phyloP scores from a whole-genome alignment of 2,888 invertebrate genomes.

The Cryptocephalus primarius region DNA sequence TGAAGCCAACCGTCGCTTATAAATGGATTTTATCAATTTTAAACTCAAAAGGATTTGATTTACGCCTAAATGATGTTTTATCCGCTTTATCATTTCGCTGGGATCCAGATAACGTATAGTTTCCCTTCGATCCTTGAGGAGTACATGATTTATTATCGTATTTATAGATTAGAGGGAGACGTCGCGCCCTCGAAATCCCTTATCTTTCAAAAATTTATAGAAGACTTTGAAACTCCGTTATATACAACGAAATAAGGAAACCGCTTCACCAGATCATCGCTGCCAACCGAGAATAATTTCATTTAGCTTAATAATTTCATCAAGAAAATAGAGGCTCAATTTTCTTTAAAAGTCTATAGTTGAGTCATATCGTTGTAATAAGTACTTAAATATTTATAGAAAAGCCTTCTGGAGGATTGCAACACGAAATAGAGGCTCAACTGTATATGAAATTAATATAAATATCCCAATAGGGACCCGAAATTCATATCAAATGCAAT shows the following conservation, averaged over 20 bases:
- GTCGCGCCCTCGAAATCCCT: background rate
- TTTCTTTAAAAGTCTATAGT: no score
- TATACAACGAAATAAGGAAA: background rate
- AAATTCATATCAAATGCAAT: no score
- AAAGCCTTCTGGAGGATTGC: no score
- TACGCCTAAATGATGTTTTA: slow-evolving; percentile 25
- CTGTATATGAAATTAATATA: no score
- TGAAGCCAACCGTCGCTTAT: slow-evolving; percentile 38
- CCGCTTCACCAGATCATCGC: no score
- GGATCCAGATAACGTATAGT: slow-evolving; percentile 8
- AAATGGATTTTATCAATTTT: slow-evolving; percentile 41
- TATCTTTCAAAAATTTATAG: background rate
- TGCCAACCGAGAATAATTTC: slow-evolving; percentile 6
- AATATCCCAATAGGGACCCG: no score
- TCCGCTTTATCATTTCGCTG: slow-evolving; percentile 14
- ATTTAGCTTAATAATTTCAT: no score
- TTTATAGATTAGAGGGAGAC: background rate
- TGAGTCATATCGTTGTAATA: no score
- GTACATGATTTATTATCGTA: background rate
- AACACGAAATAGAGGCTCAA: no score
- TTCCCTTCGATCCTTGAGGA: background rate
- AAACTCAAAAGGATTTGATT: slow-evolving; percentile 32
- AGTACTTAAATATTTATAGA: no score
- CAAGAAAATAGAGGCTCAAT: no score
- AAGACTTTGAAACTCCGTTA: background rate